phyloP scores from a whole-genome alignment of 2,888 invertebrate genomes.

The Drosophila cognata region DNA sequence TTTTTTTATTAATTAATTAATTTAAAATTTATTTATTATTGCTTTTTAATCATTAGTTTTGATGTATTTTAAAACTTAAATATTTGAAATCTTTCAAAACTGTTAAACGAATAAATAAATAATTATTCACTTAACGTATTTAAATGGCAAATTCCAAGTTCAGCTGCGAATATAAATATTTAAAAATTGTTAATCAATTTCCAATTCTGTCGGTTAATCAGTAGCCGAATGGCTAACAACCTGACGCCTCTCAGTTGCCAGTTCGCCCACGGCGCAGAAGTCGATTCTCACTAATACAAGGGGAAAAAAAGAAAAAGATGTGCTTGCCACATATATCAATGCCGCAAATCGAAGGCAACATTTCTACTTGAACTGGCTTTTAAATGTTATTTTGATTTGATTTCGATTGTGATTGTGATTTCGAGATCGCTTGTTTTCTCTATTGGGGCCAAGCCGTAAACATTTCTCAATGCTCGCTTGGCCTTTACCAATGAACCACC shows the following conservation, averaged over 20 bases:
- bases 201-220: slow-evolving; percentile 20
- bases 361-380: slow-evolving; percentile 71
- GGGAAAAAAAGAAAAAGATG: slow-evolving; percentile 16
- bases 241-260: slow-evolving; percentile 19
- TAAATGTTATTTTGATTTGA: slow-evolving; percentile 64
- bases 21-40: neutral
- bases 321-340: slow-evolving; percentile 48
- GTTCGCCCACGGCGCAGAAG: slow-evolving; percentile 28
- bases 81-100: neutral
- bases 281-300: slow-evolving; percentile 8
- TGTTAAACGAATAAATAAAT: neutral
- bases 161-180: neutral
- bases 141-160: neutral
- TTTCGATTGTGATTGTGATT: slow-evolving; percentile 36
- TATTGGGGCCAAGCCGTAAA: slow-evolving; percentile 53
- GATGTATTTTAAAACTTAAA: neutral
- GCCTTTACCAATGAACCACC: slow-evolving; percentile 53
- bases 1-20: neutral
- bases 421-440: slow-evolving; percentile 15
- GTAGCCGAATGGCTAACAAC: slow-evolving; percentile 21
- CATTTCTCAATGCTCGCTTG: slow-evolving; percentile 61
- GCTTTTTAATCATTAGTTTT: neutral
- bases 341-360: slow-evolving; percentile 53
- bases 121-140: neutral
- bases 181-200: slow-evolving; percentile 1